phyloP scores from a whole-genome alignment of 2,797 vertebrate genomes.

The Myotis myotis region DNA sequence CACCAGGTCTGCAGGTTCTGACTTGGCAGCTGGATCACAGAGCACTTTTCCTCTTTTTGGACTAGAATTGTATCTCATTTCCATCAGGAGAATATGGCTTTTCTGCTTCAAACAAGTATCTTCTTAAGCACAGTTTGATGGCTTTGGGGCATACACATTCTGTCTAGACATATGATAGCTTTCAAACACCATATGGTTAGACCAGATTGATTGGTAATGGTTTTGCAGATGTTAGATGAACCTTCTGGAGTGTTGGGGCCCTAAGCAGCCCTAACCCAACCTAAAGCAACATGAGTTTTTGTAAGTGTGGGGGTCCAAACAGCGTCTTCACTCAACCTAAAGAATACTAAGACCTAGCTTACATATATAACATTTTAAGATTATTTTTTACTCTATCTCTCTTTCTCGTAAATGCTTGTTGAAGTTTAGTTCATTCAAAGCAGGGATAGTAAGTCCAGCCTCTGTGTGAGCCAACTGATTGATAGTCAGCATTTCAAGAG shows the following conservation, averaged over 20 bases:
- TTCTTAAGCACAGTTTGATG: conserved; percentile 31
- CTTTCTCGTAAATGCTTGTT: neutral
- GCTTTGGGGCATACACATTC: conserved; percentile 31
- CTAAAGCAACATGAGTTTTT: neutral
- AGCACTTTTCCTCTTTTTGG: neutral
- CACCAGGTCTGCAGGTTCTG: neutral
- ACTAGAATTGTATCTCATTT: conserved; percentile 50
- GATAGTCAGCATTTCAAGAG: neutral
- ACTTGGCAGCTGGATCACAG: neutral
- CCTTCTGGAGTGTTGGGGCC: neutral
- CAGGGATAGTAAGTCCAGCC: neutral
- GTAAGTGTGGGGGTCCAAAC: neutral
- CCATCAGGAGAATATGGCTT: conserved; percentile 24
- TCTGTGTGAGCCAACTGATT: neutral
- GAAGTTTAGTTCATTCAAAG: neutral
- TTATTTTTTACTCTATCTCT: neutral
- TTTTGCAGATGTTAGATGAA: conserved; percentile 45
- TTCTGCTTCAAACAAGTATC: conserved; percentile 34
- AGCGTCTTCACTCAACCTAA: neutral
- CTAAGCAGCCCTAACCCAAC: neutral
- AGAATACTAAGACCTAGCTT: neutral
- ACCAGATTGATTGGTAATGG: neutral
- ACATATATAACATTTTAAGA: neutral
- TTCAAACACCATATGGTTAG: conserved; percentile 40
- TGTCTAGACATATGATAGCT: conserved; percentile 26